A percentile compares a stretch with the other conserved stretches of the same genome.
These are phyloP conservation scores for Agrenia bidenticulata DNA, from an alignment of 2,888 invertebrate species.

Conservation along the genomic window DNA sequence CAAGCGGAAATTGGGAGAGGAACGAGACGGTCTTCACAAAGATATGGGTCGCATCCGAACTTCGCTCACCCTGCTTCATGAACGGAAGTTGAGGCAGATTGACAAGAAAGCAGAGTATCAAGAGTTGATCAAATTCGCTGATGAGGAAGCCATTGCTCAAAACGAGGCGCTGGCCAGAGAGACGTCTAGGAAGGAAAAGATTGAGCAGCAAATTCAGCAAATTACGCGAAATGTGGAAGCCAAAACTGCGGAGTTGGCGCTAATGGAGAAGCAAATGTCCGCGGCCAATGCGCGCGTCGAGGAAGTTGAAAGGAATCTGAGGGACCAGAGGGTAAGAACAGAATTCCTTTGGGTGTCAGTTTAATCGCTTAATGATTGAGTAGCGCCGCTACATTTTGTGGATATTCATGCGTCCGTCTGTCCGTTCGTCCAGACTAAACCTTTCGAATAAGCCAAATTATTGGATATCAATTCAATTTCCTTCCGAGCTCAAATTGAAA, in stretches of 20 bases:
- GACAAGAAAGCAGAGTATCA: slow-evolving; percentile 34
- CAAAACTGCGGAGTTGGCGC: slow-evolving; percentile 32
- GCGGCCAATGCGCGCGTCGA: slow-evolving; percentile 28
- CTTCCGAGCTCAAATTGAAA: no score
- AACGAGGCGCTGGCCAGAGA: slow-evolving; percentile 42
- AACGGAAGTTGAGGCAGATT: slow-evolving; percentile 18
- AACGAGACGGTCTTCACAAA: slow-evolving; percentile 31
- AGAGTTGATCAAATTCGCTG: slow-evolving; percentile 33
- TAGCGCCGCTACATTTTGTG: no score
- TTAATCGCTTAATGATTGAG: no score
- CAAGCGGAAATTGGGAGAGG: slow-evolving; percentile 37
- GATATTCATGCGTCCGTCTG: no score
- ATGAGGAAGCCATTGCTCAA: slow-evolving; percentile 42
- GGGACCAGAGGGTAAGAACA: slow-evolving; percentile 37
- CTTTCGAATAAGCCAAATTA: no score
- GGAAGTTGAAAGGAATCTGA: slow-evolving; percentile 36
- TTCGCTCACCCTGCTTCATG: slow-evolving; percentile 28
- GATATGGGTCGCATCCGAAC: slow-evolving; percentile 40
- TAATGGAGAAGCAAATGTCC: slow-evolving; percentile 24
- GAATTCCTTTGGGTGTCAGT: no score
- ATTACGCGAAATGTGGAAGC: slow-evolving; percentile 24
- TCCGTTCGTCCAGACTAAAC: no score
- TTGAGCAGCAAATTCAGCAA: slow-evolving; percentile 31
- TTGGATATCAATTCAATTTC: no score
- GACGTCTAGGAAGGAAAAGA: slow-evolving; percentile 33